These are phyloP conservation scores for Microplitis mediator DNA, from an alignment of 1,140 invertebrate genomes.

Conservation along the genomic window DNA sequence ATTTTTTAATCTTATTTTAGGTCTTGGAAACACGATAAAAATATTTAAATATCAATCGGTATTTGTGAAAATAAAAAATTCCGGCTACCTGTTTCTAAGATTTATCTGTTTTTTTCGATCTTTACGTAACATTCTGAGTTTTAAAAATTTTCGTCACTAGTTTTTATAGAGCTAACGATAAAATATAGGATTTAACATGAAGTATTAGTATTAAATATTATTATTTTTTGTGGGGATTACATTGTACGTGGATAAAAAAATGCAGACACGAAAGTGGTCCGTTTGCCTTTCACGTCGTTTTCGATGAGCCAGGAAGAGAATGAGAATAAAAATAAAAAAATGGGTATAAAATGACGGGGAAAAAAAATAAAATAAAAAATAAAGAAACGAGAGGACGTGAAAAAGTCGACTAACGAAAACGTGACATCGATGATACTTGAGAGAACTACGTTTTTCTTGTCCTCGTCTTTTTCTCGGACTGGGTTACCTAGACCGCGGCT, in stretches of 20 bases:
- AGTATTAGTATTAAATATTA: no score
- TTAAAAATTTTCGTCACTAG: neutral
- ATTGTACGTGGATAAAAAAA: neutral
- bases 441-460: neutral
- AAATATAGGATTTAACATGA: no score
- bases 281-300: slow-evolving; percentile 17
- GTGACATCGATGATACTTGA: slow-evolving; percentile 19
- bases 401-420: slow-evolving; percentile 10
- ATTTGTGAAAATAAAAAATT: neutral
- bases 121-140: neutral
- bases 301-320: slow-evolving; percentile 9
- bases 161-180: no score
- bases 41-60: neutral
- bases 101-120: neutral
- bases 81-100: slow-evolving; percentile 13
- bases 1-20: neutral
- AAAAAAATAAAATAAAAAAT: neutral
- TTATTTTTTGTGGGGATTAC: no score
- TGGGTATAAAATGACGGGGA: neutral
- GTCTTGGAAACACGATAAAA: no score
- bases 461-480: neutral
- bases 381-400: neutral
- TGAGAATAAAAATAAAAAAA: neutral
- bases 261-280: slow-evolving; percentile 12
- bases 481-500: no score